Conservation (phyloP, 2,888 invertebrate species). For the Hydroisotoma schaefferi region DNA sequence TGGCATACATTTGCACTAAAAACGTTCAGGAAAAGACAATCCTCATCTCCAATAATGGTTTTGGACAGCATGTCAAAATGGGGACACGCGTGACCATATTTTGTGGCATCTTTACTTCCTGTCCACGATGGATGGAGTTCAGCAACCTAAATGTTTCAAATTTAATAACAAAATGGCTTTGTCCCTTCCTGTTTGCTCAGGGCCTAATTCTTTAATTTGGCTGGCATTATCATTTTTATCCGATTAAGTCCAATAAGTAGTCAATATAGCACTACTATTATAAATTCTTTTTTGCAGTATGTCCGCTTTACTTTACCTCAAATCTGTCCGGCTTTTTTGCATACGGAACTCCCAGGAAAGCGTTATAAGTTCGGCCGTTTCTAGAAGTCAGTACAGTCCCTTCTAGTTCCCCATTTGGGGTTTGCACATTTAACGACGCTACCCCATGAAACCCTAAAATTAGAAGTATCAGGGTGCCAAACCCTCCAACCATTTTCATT, state of each 20-base stretch:
- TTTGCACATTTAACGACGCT: no score
- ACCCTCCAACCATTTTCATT: no score
- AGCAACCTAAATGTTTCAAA: slow-evolving; percentile 10
- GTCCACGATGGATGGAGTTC: slow-evolving; percentile 8
- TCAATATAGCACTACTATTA: no score
- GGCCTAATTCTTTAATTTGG: no score
- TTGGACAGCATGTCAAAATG: slow-evolving; percentile 8
- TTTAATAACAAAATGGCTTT: neutral
- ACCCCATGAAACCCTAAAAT: no score
- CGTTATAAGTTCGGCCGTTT: slow-evolving; percentile 11
- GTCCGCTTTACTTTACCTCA: no score
- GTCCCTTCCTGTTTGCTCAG: no score
- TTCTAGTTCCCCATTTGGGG: slow-evolving; percentile 19
- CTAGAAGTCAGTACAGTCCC: slow-evolving; percentile 18
- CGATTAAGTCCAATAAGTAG: no score
- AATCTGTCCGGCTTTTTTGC: slow-evolving; percentile 25
- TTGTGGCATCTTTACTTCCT: slow-evolving; percentile 13
- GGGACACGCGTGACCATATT: slow-evolving; percentile 20
- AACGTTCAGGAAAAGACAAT: slow-evolving; percentile 23
- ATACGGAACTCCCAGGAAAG: slow-evolving; percentile 23
- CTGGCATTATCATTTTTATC: no score
- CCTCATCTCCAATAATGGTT: slow-evolving; percentile 12
- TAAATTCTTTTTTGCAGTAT: no score
- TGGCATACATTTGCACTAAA: slow-evolving; percentile 16
- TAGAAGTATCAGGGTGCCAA: no score